Conservation (phyloP, 2,113 vertebrate genomes). For the Cochlearius cochlearius region DNA sequence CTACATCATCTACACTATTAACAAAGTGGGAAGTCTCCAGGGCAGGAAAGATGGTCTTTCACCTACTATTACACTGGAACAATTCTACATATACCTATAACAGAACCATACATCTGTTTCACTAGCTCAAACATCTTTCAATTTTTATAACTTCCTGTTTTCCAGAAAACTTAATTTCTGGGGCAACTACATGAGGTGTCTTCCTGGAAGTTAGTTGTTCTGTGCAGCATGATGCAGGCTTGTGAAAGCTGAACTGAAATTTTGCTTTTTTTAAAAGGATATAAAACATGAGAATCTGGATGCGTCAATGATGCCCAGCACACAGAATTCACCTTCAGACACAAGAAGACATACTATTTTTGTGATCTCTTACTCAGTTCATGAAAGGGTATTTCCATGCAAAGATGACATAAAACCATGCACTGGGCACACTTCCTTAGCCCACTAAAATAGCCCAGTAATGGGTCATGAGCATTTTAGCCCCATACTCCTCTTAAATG, state of each 20-base stretch:
- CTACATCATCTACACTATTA: not conserved
- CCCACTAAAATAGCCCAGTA: not conserved
- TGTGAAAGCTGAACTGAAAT: not conserved
- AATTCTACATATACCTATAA: not conserved
- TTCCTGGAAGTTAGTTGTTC: not conserved
- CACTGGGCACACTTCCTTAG: not conserved
- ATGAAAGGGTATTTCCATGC: not conserved
- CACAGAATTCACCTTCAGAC: slow-evolving; percentile 88
- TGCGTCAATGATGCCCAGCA: slow-evolving; percentile 95
- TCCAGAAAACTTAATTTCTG: not conserved
- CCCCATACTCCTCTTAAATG: not conserved
- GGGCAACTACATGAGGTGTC: not conserved
- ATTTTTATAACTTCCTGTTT: not conserved
- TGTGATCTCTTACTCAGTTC: not conserved
- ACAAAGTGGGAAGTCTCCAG: not conserved
- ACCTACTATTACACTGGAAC: not conserved
- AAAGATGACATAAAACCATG: not conserved
- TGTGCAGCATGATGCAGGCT: not conserved
- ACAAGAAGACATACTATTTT: slow-evolving; percentile 1
- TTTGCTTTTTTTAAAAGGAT: slow-evolving; percentile 79
- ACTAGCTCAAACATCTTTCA: not conserved
- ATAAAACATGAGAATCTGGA: slow-evolving; percentile 93
- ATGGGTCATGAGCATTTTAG: not conserved
- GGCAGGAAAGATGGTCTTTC: not conserved
- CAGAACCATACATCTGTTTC: not conserved